Base-by-base conservation (phyloP, 2,113 vertebrate genomes). In the Trinectes maculatus region DNA sequence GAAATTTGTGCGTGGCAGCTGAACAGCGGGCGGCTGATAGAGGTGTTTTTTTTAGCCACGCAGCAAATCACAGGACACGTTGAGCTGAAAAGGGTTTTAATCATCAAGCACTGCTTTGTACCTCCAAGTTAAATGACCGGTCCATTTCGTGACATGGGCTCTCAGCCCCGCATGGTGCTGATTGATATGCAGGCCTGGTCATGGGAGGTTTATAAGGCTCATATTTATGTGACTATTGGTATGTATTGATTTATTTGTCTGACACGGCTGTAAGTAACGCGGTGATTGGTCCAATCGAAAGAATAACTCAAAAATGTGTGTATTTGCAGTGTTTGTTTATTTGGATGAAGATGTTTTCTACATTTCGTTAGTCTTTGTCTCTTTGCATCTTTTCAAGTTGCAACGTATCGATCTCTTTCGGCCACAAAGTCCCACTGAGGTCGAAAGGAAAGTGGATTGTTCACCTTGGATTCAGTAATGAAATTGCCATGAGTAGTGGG, bases 91-190 rank as follows among this genome's bases (percentile, higher is more conserved):
- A 28, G 21, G 12, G 3, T 56, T 66, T 66, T 56, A 34, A 43
- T 36, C 53, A 64, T 79, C 68, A 79, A n/a, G 72, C 64, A 71
- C 22, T 72, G 29, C 44, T 84, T 21, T 62, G 33, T 47, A 11
- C 40, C n/a, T n/a, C n/a, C n/a, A n/a, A n/a, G n/a, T n/a, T n/a
- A n/a, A n/a, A n/a, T 40, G 13, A 42, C 25, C 25, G 19, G 42
- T 43, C 19, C 8, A 3, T 60, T 60, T 55, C 28, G 53, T 19
- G 28, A 37, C 48, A 39, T 28, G 1, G 34, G 42, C 43, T 69
- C 40, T 24, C 12, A n/a, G 59, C 9, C 42, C 13, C 36, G 39
- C 19, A 44, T 25, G 24, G 37, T 28, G 10, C 15, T 1, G 2
- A 34, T 34, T 49, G 11, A 26, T 42, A n/a, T 37, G 26, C 39